Evolutionary conservation across 2,113 vertebrate genomes (phyloP), one percentile per base, ranked within the genome.

Genomic region (Clupea harengus): DNA sequence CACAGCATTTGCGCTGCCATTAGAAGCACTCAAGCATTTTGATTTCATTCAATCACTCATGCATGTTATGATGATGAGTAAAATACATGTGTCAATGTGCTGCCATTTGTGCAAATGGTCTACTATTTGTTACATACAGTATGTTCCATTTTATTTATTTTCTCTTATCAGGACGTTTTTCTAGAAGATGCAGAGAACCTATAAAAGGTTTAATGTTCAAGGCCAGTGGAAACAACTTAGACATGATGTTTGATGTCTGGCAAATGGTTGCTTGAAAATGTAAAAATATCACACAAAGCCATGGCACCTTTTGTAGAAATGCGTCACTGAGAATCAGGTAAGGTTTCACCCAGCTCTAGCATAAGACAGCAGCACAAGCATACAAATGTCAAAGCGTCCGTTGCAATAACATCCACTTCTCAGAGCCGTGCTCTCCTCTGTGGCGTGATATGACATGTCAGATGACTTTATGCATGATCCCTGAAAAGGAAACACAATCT

Each of bases 341-440:
- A 75, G 13, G 10, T 87, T 82, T 87, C 57, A 85, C 45, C 86
- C 82, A 83, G n/a, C 1, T 28, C 83, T 82, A 46, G 39, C 81
- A 84, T 80, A 82, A 50, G 80, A 67, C 57, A 47, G 80, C 54
- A 32, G 45, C 28, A 25, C 86, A 87, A 85, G 46, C 57, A 88
- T 86, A 64, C 82, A 90, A 87, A 90, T 86, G 84, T 87, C 88
- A 91, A 89, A 46, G 78, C 52, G 85, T 87, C 87, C 57, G 39
- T 50, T 81, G 50, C 52, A 82, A 91, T 90, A 86, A 86, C n/a
- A 86, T 52, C 45, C 17, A n/a, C 80, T 60, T 83, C 60, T 75
- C 11, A 81, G 11, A 67, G 82, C 75, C 80, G 85, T 18, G 9
- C 28, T 32, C 85, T 83, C 49, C 82, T 80, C 64, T 82, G 22